Evolutionary conservation across 2,888 invertebrate species (phyloP), one percentile per base, ranked within the genome.

Genomic region (Synergus laeviventris): DNA sequence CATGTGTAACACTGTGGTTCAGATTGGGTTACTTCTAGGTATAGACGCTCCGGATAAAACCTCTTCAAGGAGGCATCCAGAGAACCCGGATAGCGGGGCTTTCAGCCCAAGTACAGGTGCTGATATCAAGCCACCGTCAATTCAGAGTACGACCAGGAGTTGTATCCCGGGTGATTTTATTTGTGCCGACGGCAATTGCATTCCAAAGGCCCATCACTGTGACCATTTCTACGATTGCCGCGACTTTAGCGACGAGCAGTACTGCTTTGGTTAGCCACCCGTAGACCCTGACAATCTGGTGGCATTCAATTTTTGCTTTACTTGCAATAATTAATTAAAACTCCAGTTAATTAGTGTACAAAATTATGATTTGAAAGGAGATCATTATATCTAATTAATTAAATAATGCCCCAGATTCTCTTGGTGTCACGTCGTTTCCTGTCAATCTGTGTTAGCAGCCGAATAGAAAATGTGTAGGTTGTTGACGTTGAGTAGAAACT

Each of bases 171-270:
- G 92, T 84, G 92, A 92, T 92, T 93, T 92, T 91, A 91, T 91
- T 90, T 93, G 93, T 89, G 89, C 90, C 84, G 94, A 95, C 92
- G 94, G 94, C 89, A 93, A 93, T 90, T 97, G 97, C 93, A 95
- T 97, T 90, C 95, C 95, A 83, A 92, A 93, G 91, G 92, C 93
- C 84, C 94, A 95, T 88, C 95, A 95, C 91, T 97, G 97, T 93
- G 97, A 97, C 94, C 96, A 96, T 93, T 94, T 94, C 93, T 96
- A 96, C 94, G 96, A 97, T 93, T 97, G 97, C 93, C 93, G 93
- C 92, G 96, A 97, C 93, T 96, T 96, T 94, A 96, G 96, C 89
- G 97, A 97, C 91, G 97, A 97, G 92, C 96, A 96, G 92, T 95
- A 95, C 93, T 97, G 97, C 93, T 93, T 94, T 92, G 92, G 92